Conservation (phyloP, 2,113 vertebrate species). For the Amphiprion percula region DNA sequence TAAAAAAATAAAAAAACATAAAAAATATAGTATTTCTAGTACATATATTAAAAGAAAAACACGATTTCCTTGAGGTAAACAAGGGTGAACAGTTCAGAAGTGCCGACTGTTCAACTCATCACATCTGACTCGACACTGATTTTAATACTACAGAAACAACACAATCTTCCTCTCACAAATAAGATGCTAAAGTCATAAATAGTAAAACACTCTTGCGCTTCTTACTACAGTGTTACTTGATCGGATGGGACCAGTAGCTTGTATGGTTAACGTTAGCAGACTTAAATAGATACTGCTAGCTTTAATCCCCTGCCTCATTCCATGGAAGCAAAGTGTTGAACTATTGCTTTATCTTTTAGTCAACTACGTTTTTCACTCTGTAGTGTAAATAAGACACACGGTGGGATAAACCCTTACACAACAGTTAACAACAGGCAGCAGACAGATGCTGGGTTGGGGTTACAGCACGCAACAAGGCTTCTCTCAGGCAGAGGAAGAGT, state of each 20-base stretch:
- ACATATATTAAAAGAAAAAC: background rate
- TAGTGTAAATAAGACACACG: background rate
- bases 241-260: background rate
- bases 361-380: background rate
- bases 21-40: background rate
- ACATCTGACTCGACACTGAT: no score
- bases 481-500: conserved; percentile 48
- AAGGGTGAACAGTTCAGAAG: no score
- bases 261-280: no score
- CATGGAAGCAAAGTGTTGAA: background rate
- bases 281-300: no score
- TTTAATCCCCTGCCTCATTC: no score
- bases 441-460: conserved; percentile 20
- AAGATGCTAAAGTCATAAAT: background rate
- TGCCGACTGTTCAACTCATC: no score
- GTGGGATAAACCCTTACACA: conserved; percentile 1
- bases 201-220: background rate
- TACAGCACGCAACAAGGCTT: conserved; percentile 54
- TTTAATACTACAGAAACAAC: background rate
- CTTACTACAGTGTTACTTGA: background rate
- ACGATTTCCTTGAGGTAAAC: no score
- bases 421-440: conserved; percentile 34
- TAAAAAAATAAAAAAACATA: no score
- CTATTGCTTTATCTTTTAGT: background rate
- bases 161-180: background rate